Base-by-base conservation (phyloP, 2,113 vertebrate species). In the Alaudala cheleensis region DNA sequence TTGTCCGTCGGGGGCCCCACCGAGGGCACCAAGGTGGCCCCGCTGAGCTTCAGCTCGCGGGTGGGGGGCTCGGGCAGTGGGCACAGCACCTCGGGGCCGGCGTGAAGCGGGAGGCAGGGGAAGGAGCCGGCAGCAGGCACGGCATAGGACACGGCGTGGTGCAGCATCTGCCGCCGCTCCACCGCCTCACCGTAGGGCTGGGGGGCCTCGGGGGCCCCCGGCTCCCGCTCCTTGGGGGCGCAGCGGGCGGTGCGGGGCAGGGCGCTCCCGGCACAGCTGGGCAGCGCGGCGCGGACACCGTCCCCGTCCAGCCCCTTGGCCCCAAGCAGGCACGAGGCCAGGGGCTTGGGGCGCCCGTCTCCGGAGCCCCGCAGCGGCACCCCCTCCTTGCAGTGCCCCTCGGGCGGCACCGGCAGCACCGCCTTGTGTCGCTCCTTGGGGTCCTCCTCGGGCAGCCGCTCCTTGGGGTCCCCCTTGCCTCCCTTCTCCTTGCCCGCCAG, bases 101-200 rank as follows among this genome's bases (percentile, higher is more conserved):
- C 95, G 56, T 99, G 99, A 25, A 99, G 98, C 94, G 98, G 99
- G 87, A 99, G 98, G 97, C 99, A 99, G 94, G 99, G 98, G 96
- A 99, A 99, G 80, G 99, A 98, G 60, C 98, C 97, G 1, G 98
- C 79, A 17, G 98, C 96, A 2, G 98, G 98, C 69, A 99, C 98
- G 0, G 99, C 97, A 87, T 99, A 99, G 94, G 99, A 96, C n/a
- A 98, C 98, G 2, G 99, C 97, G 18, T 99, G 99, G 92, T 99
- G 99, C 53, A 99, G 97, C 92, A 98, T 98, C 97, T 99, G 99
- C 76, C 98, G 97, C 78, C 98, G 97, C 97, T 99, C 99, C 91
- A 99, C 97, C 93, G 99, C 99, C 96, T 99, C 99, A 10, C 98
- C 93, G 47, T 98, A 98, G 93, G 99, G 98, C 62, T 98, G 99